Evolutionary conservation across 2,113 vertebrate genomes (phyloP), one percentile per base, ranked within the genome.

Genomic region (Ciconia maguari): DNA sequence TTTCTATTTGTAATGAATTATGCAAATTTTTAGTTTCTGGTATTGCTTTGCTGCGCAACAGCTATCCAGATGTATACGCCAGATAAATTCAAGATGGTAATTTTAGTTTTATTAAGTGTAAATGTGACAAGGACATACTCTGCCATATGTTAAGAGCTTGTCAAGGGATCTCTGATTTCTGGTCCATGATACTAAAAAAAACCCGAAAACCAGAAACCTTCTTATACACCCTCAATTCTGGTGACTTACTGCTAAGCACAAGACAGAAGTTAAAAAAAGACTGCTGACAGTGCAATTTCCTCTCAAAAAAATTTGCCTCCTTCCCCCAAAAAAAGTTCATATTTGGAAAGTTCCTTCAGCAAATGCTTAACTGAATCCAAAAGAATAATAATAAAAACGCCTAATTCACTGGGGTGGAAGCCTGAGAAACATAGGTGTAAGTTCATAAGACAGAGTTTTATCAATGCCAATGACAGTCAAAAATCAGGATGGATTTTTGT

Each of bases 41-140:
- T 93, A 49, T 72, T 70, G 16, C 55, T 83, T 89, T 94, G 34
- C 32, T 77, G 36, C 2, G 3, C 49, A 85, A 80, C 18, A 89
- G 29, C 69, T 71, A 83, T 19, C 54, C 85, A 92, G 78, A 93
- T 80, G 54, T 32, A 77, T 29, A 84, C 3, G 44, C 22, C 90
- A 93, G 52, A 93, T n/a, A 87, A 90, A 94, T 76, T 92, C n/a
- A 93, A 75, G 57, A 86, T 6, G 7, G n/a, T 34, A 74, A 87
- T 83, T 94, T 75, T 71, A 81, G 68, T 16, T 83, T 9, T 41
- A 78, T 64, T 85, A 89, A 83, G 29, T 51, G 27, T 90, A 90
- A 83, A 88, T 55, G 68, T 77, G 82, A 93, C 46, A 95, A 91
- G 69, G 69, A 78, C 83, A 81, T 58, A 87, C 14, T 85, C 66